Evolutionary conservation across 1,140 invertebrate species (phyloP).

Genomic region (Heliconius hewitsoni): DNA sequence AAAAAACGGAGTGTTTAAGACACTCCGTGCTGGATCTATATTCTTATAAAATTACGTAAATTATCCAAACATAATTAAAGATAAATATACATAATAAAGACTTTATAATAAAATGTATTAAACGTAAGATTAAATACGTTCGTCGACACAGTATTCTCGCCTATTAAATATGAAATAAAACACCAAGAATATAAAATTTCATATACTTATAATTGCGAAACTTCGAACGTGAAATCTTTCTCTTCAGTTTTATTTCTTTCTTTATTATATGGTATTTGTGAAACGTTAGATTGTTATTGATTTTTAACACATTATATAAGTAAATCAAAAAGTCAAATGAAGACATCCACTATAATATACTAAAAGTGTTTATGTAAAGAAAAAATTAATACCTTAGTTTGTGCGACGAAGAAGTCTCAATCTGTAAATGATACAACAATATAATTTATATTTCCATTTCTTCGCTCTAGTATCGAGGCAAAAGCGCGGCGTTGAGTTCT

Average conservation of each 20-base stretch:
- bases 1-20: too few relatives aligned
- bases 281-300: background rate
- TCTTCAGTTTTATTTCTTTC: background rate
- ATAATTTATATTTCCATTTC: background rate
- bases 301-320: background rate
- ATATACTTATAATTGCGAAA: slow-evolving; percentile 7
- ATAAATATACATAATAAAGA: too few relatives aligned
- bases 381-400: too few relatives aligned
- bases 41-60: too few relatives aligned
- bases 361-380: too few relatives aligned
- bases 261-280: background rate
- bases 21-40: too few relatives aligned
- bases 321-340: too few relatives aligned
- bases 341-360: too few relatives aligned
- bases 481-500: too few relatives aligned
- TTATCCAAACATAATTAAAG: too few relatives aligned
- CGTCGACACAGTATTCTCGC: background rate
- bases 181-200: background rate
- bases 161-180: slow-evolving; percentile 1
- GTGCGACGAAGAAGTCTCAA: background rate
- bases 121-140: background rate
- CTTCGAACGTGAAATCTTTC: slow-evolving; percentile 9
- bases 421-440: background rate
- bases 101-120: too few relatives aligned
- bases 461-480: too few relatives aligned